Base-by-base conservation (phyloP, 2,888 invertebrate species). In the Congeria kusceri region DNA sequence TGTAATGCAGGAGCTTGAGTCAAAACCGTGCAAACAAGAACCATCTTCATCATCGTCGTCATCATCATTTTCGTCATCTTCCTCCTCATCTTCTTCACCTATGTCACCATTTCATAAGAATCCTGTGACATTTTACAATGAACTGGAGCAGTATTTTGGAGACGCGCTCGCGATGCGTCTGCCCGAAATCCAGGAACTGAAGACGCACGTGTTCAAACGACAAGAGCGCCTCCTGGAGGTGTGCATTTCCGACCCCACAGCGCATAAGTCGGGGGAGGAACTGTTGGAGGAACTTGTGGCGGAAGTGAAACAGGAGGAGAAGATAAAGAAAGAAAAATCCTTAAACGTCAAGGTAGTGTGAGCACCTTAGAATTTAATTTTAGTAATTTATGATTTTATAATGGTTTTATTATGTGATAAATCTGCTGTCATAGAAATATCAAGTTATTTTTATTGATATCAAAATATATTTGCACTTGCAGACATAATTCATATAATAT, bases 131-230 rank as follows among this genome's bases (percentile, higher is more conserved):
- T 81, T 91, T 23, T 92, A 91, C 71, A 80, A 68, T 63, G 87
- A 91, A 65, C 82, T 93, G 84, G 90, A 89, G 61, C 91, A 91
- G 67, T 92, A 88, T 74, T 93, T 93, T 86, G 93, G 93, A 25
- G 93, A 93, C 75, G 86, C 89, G 71, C 80, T 93, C 29, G 77
- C 90, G 0, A 80, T 88, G 18, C 82, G 87, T 20, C 80, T 93
- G 32, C 92, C 92, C 0, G 72, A 88, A 29, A 49, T 89, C 13
- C 77, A 87, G 28, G 77, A 84, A 75, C 62, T 86, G 18, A 85
- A 77, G 61, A 70, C 67, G 27, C 74, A 75, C 39, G 87, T 89
- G 32, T 90, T 90, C 67, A 81, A 80, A 56, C 85, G 88, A 11
- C 66, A 79, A 46, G 85, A 85, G 49, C 77, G 75, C 47, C 87